A percentile compares a stretch with the other conserved stretches of the same genome.
Evolutionary conservation across 2,113 vertebrate species (phyloP).

Genomic region (Scopus umbretta): DNA sequence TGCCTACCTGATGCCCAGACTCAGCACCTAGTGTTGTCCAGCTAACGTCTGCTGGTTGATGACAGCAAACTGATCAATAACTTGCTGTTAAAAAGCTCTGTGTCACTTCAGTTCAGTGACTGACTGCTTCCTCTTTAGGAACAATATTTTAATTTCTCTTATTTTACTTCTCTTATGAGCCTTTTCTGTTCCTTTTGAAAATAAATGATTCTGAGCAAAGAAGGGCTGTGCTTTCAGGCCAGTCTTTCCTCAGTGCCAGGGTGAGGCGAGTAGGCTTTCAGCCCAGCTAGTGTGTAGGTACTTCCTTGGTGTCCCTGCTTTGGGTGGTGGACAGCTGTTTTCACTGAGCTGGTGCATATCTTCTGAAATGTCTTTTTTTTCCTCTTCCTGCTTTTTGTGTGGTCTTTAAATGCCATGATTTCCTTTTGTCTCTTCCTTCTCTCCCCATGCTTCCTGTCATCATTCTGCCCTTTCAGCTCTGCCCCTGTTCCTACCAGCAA

Average conservation of each 20-base stretch:
- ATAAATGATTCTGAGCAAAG: neutral
- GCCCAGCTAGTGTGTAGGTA: neutral
- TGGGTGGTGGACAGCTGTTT: neutral
- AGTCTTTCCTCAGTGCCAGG: neutral
- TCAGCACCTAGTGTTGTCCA: neutral
- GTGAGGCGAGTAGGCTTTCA: neutral
- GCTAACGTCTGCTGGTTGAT: neutral
- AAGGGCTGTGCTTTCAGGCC: neutral
- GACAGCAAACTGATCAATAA: neutral
- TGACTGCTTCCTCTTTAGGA: neutral
- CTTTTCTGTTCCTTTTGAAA: neutral
- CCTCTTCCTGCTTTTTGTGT: neutral
- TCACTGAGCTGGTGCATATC: neutral
- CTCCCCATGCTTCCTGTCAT: neutral
- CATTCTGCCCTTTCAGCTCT: neutral
- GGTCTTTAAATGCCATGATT: neutral
- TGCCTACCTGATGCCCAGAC: neutral
- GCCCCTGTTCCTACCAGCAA: neutral
- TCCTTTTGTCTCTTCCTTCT: neutral
- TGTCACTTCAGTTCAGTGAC: neutral
- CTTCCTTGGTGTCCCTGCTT: neutral
- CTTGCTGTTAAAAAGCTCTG: neutral
- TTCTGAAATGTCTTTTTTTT: neutral
- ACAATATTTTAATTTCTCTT: neutral
- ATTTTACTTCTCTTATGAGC: neutral